Conservation (phyloP, 2,113 vertebrate genomes). For the Nettapus auritus region DNA sequence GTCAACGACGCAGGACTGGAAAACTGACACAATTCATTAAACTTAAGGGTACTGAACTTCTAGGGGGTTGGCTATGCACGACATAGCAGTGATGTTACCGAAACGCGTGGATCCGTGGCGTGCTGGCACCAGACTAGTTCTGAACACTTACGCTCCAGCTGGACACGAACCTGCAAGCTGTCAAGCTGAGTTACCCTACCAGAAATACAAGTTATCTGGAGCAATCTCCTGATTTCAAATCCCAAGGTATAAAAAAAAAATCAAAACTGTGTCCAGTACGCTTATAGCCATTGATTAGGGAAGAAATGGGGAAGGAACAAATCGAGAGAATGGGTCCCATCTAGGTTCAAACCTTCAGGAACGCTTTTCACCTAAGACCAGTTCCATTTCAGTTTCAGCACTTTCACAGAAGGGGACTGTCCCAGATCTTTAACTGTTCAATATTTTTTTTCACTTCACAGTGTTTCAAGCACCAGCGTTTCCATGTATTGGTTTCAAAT, state of each 20-base stretch:
- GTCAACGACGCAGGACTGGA: conserved; percentile 57
- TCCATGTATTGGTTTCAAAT: conserved; percentile 90
- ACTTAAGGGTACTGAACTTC: neutral
- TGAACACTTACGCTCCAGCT: neutral
- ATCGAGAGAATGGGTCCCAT: conserved; percentile 63
- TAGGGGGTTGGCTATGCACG: conserved; percentile 24
- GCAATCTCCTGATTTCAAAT: conserved; percentile 64
- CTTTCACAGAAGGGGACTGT: conserved; percentile 78
- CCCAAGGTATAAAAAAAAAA: conserved; percentile 59
- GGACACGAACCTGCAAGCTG: conserved; percentile 14
- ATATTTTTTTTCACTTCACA: conserved; percentile 87
- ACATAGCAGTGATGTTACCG: neutral
- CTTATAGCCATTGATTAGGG: conserved; percentile 6
- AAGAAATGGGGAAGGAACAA: conserved; percentile 49
- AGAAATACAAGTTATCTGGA: conserved; percentile 65
- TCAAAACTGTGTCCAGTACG: conserved; percentile 29
- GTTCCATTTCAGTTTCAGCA: conserved; percentile 75
- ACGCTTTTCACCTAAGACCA: conserved; percentile 71
- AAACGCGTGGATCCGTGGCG: conserved; percentile 18
- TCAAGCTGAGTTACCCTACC: neutral
- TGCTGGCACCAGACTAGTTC: conserved; percentile 8
- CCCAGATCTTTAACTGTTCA: conserved; percentile 84
- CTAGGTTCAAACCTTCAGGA: conserved; percentile 62
- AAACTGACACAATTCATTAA: neutral
- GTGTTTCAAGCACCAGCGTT: conserved; percentile 99